These are phyloP conservation scores for Python bivittatus DNA, from an alignment of 2,113 vertebrate species.

Conservation along the genomic window DNA sequence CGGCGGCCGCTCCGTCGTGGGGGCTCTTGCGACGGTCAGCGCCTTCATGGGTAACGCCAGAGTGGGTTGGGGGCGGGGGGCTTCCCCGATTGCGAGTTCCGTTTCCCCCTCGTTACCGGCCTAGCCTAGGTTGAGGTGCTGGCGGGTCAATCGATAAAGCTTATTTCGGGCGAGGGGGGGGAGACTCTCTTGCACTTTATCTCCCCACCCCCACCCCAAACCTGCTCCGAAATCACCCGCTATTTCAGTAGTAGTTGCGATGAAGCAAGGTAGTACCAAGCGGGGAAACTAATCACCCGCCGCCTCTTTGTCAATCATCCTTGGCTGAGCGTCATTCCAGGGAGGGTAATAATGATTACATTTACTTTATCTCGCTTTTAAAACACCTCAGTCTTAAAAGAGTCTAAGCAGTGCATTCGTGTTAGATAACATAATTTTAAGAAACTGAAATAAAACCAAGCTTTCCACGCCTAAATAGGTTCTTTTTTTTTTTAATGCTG, in stretches of 20 bases:
- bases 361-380: background rate
- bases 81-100: background rate
- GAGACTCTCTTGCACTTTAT: background rate
- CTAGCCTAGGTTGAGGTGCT: background rate
- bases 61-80: background rate
- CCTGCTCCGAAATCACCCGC: background rate
- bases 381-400: background rate
- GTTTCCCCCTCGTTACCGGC: background rate
- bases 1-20: too few species aligned
- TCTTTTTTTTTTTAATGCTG: background rate
- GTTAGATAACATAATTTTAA: too few species aligned
- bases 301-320: background rate
- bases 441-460: background rate
- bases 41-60: background rate
- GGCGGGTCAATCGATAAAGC: too few species aligned
- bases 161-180: background rate
- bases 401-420: too few species aligned
- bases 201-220: background rate
- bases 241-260: background rate
- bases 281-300: background rate
- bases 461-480: too few species aligned
- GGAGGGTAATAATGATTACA: background rate
- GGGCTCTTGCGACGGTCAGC: too few species aligned
- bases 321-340: background rate
- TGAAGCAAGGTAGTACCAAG: accelerated